Percentiles rank a stretch among this genome's conserved stretches.
These are phyloP conservation scores for Prosapia bicincta DNA, from an alignment of 2,888 invertebrate genomes.

Conservation along the genomic window DNA sequence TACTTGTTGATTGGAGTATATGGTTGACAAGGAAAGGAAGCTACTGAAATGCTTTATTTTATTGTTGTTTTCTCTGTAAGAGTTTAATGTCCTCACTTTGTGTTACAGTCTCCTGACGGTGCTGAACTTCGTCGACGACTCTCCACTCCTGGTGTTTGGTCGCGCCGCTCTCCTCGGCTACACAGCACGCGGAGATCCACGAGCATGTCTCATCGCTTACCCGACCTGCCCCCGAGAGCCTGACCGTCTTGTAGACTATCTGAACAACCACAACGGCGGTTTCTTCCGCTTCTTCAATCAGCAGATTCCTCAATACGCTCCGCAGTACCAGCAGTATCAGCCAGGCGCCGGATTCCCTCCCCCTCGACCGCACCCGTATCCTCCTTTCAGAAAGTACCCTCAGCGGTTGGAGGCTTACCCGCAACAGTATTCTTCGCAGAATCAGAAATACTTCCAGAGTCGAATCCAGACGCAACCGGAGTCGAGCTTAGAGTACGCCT, in stretches of 20 bases:
- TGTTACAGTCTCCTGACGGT: slow-evolving; percentile 55
- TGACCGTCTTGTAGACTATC: slow-evolving; percentile 67
- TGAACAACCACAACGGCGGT: slow-evolving; percentile 83
- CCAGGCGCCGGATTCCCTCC: neutral
- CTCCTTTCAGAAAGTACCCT: neutral
- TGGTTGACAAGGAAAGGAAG: no score
- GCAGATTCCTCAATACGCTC: slow-evolving; percentile 34
- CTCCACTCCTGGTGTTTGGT: slow-evolving; percentile 69
- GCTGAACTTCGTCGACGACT: slow-evolving; percentile 53
- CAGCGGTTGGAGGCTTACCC: slow-evolving; percentile 16
- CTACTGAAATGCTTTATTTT: no score
- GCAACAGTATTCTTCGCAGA: slow-evolving; percentile 31
- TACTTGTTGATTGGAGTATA: no score
- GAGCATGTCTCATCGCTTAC: slow-evolving; percentile 62
- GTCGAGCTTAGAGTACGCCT: slow-evolving; percentile 8
- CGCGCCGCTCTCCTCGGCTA: slow-evolving; percentile 72
- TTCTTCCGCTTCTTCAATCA: slow-evolving; percentile 72
- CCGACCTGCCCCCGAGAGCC: slow-evolving; percentile 70
- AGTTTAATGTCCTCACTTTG: neutral
- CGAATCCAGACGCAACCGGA: slow-evolving; percentile 21
- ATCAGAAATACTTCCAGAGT: slow-evolving; percentile 30
- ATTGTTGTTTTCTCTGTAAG: no score
- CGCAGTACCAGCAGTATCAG: slow-evolving; percentile 31
- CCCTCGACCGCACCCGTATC: neutral
- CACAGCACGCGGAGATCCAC: slow-evolving; percentile 59